phyloP scores from a whole-genome alignment of 2,797 vertebrate species.

The Esox lucius region DNA sequence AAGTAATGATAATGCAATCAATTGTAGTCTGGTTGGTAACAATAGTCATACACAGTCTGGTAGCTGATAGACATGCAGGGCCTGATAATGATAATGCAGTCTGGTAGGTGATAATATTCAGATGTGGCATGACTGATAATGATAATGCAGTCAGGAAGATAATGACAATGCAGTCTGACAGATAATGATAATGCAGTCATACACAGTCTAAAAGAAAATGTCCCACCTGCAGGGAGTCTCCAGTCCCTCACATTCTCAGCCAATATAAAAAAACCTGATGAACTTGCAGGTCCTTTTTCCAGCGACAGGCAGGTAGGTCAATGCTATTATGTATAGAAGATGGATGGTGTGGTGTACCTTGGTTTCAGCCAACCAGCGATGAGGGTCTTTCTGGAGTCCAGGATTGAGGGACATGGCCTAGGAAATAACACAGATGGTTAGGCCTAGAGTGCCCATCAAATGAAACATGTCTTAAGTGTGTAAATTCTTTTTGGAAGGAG shows the following conservation, averaged over 20 bases:
- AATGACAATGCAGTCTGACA: not conserved
- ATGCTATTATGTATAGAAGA: not conserved
- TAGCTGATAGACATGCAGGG: too few species aligned
- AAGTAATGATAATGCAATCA: too few species aligned
- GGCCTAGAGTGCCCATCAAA: not conserved
- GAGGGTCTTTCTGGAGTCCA: slow-evolving; percentile 81
- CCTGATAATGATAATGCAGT: too few species aligned
- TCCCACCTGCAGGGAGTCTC: not conserved
- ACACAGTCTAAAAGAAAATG: not conserved
- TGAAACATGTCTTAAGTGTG: not conserved
- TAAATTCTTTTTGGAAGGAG: too few species aligned
- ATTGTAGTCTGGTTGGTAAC: too few species aligned
- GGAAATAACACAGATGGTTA: slow-evolving; percentile 38
- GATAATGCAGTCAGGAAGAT: not conserved
- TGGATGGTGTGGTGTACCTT: slow-evolving; percentile 77
- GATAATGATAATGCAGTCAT: not conserved
- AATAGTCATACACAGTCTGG: too few species aligned
- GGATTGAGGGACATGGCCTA: slow-evolving; percentile 84
- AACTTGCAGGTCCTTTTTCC: not conserved
- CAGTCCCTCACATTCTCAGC: not conserved
- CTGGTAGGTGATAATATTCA: too few species aligned
- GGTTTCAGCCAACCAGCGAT: slow-evolving; percentile 91
- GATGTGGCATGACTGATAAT: too few species aligned
- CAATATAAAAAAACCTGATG: not conserved
- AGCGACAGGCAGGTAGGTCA: not conserved